A percentile compares a stretch with the other conserved stretches of the same genome.
Evolutionary conservation across 2,797 vertebrate genomes (phyloP).

Genomic region (Carapus acus): DNA sequence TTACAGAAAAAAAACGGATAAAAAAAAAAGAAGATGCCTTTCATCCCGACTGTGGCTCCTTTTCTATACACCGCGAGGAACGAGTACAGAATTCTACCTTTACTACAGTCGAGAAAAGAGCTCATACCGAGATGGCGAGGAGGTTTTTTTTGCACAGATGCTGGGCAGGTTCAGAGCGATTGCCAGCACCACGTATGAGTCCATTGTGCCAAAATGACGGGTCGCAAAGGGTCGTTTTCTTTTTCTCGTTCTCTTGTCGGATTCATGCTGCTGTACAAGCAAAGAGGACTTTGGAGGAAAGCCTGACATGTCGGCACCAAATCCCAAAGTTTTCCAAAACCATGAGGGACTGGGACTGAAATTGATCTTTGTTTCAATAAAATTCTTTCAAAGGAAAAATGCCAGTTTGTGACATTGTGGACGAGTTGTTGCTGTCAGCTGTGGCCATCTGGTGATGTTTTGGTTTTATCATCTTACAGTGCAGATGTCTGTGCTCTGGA

Average conservation of each 20-base stretch:
- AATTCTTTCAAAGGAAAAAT: conserved; percentile 74
- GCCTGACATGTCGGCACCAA: conserved; percentile 67
- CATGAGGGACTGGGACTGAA: conserved; percentile 75
- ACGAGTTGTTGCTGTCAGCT: conserved; percentile 35
- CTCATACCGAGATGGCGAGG: conserved; percentile 34
- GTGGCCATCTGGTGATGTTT: background rate
- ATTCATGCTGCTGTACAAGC: conserved; percentile 71
- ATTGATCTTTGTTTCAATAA: conserved; percentile 82
- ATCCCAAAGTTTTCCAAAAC: conserved; percentile 78
- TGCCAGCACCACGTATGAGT: conserved; percentile 60
- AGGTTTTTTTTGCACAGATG: conserved; percentile 43
- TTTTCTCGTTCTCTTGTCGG: conserved; percentile 41
- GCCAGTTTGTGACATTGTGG: conserved; percentile 55
- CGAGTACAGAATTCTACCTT: conserved; percentile 53
- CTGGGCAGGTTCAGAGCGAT: conserved; percentile 40
- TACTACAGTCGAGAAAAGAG: conserved; percentile 39
- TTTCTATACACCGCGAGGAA: conserved; percentile 44
- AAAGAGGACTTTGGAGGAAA: conserved; percentile 67
- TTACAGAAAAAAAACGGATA: too few species aligned
- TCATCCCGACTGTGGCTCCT: conserved; percentile 35
- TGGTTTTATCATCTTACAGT: background rate
- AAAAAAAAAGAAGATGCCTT: conserved; percentile 27
- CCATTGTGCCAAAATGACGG: conserved; percentile 76
- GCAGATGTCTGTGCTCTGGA: too few species aligned
- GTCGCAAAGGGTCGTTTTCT: conserved; percentile 58